phyloP scores from a whole-genome alignment of 2,888 invertebrate genomes.

The Agonopterix heracliana region DNA sequence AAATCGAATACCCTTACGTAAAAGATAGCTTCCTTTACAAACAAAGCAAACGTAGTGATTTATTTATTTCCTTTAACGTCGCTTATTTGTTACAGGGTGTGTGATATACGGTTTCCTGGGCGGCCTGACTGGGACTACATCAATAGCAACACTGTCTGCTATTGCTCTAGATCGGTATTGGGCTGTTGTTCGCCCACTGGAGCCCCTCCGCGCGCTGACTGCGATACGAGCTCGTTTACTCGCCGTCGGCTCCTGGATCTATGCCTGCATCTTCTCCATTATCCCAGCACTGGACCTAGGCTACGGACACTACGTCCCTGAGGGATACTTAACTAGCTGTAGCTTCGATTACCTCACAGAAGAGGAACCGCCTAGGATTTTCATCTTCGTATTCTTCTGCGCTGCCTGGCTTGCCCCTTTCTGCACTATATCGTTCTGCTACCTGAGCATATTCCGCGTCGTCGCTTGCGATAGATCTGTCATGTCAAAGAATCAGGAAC shows the following conservation, averaged over 20 bases:
- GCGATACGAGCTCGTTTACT: conserved; percentile 77
- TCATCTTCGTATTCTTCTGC: conserved; percentile 84
- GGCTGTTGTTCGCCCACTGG: conserved; percentile 87
- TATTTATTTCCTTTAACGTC: too few relatives aligned
- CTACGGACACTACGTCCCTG: conserved; percentile 86
- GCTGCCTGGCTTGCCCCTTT: conserved; percentile 87
- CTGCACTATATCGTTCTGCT: conserved; percentile 82
- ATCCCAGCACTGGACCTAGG: conserved; percentile 84
- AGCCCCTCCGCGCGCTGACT: conserved; percentile 79
- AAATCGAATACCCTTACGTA: background rate
- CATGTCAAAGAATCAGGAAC: conserved; percentile 59
- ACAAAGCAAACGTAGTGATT: too few relatives aligned
- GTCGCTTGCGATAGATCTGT: conserved; percentile 74
- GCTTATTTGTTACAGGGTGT: conserved; percentile 77
- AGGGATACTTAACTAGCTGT: conserved; percentile 89
- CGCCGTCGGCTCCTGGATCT: conserved; percentile 82
- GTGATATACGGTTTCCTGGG: conserved; percentile 87
- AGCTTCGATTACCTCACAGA: conserved; percentile 89
- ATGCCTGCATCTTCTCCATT: conserved; percentile 81
- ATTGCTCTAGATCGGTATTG: conserved; percentile 89
- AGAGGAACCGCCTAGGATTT: conserved; percentile 76
- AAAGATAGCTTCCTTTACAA: conserved; percentile 1
- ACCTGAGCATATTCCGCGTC: conserved; percentile 81
- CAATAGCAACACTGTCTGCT: conserved; percentile 86
- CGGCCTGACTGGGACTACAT: conserved; percentile 86